Conservation (phyloP, 2,797 vertebrate genomes). For the Sternarchorhynchus goeldii region DNA sequence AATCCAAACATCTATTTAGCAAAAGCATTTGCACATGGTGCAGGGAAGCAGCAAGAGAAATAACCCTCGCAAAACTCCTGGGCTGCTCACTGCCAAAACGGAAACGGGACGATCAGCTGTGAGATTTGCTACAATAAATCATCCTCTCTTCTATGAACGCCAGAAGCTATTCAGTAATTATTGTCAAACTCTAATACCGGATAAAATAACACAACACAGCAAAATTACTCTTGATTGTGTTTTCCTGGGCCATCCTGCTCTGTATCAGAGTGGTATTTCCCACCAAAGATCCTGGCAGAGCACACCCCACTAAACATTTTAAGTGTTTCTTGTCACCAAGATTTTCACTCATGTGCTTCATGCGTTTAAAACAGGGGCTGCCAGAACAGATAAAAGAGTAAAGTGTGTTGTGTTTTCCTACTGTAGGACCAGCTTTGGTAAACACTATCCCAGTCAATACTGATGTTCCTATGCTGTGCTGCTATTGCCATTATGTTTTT, state of each 20-base stretch:
- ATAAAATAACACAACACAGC: not conserved
- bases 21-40: conserved; percentile 22
- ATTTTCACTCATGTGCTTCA: too few species aligned
- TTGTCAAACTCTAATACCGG: not conserved
- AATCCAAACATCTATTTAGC: conserved; percentile 40
- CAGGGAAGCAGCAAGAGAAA: conserved; percentile 11
- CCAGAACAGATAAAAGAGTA: too few species aligned
- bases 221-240: not conserved
- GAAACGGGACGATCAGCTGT: not conserved
- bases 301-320: too few species aligned
- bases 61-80: not conserved
- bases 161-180: not conserved
- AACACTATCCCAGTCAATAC: not conserved
- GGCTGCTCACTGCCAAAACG: not conserved
- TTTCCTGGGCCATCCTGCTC: not conserved
- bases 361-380: too few species aligned
- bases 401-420: too few species aligned
- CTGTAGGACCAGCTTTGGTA: too few species aligned
- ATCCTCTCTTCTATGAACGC: not conserved
- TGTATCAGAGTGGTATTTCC: too few species aligned
- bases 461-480: not conserved
- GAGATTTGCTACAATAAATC: conserved; percentile 1
- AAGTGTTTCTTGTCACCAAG: too few species aligned
- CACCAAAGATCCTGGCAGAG: too few species aligned
- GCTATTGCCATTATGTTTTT: not conserved